phyloP scores from a whole-genome alignment of 1,140 invertebrate genomes.

The Plectrocnemia conspersa region DNA sequence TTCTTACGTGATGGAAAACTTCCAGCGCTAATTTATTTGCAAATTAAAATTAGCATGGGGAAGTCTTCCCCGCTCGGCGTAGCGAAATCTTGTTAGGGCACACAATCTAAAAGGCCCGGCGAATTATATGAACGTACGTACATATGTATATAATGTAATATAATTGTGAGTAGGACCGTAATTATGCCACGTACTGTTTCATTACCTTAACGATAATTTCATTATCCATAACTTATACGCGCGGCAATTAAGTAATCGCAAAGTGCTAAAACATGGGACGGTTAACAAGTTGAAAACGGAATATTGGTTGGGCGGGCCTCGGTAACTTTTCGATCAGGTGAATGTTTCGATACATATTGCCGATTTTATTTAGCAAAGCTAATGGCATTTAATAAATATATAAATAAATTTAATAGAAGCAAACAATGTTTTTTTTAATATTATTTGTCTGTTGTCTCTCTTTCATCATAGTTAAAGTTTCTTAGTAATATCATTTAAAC shows the following conservation, averaged over 20 bases:
- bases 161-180: conserved; percentile 1
- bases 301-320: no score
- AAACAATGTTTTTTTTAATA: no score
- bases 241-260: conserved; percentile 21
- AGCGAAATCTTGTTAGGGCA: conserved; percentile 10
- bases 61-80: background rate
- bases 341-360: no score
- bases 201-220: conserved; percentile 26
- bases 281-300: background rate
- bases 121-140: background rate
- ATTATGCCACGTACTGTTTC: conserved; percentile 23
- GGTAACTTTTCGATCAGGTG: no score
- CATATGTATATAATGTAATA: background rate
- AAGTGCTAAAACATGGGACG: conserved; percentile 15
- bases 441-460: no score
- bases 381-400: no score
- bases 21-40: conserved; percentile 21
- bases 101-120: conserved; percentile 8
- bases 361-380: no score
- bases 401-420: no score
- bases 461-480: no score
- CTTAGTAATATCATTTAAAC: no score
- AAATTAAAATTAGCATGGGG: conserved; percentile 24
- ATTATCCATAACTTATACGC: conserved; percentile 24
- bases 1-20: conserved; percentile 24